Conservation (phyloP, 1,140 invertebrate species). For the Octopus sinensis region DNA sequence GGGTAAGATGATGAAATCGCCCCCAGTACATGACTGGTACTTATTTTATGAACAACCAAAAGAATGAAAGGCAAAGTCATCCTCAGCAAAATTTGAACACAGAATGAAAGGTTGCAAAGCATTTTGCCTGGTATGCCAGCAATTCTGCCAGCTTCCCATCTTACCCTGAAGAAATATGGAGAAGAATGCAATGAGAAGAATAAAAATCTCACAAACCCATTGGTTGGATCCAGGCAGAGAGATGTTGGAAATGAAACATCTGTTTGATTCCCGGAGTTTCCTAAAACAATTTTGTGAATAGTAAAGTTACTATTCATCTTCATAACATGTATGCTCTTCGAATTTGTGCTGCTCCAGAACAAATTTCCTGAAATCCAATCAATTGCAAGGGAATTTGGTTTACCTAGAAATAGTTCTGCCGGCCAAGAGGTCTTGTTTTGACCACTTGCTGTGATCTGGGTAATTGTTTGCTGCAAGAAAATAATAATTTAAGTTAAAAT, state of each 20-base stretch:
- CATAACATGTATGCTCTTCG: slow-evolving; percentile 89
- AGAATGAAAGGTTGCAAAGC: no score
- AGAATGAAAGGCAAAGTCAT: no score
- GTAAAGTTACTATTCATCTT: slow-evolving; percentile 59
- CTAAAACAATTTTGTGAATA: slow-evolving; percentile 80
- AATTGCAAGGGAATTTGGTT: slow-evolving; percentile 86
- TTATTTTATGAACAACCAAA: no score
- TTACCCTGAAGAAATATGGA: slow-evolving; percentile 6
- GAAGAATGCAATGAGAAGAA: slow-evolving; percentile 18
- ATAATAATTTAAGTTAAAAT: slow-evolving; percentile 67
- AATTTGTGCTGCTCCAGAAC: slow-evolving; percentile 86
- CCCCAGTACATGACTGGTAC: no score
- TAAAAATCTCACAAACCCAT: slow-evolving; percentile 67
- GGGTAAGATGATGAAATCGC: no score
- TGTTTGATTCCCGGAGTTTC: slow-evolving; percentile 81
- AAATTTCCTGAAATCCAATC: slow-evolving; percentile 95
- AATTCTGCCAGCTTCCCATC: no score
- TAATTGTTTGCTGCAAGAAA: slow-evolving; percentile 75
- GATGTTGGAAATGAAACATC: slow-evolving; percentile 85
- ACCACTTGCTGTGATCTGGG: slow-evolving; percentile 77
- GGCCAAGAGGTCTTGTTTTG: slow-evolving; percentile 85
- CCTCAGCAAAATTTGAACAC: no score
- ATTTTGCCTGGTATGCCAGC: no score
- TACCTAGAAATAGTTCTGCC: slow-evolving; percentile 77
- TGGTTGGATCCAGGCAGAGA: slow-evolving; percentile 84